phyloP scores from a whole-genome alignment of 2,113 vertebrate genomes.

The Sakesphorus luctuosus region DNA sequence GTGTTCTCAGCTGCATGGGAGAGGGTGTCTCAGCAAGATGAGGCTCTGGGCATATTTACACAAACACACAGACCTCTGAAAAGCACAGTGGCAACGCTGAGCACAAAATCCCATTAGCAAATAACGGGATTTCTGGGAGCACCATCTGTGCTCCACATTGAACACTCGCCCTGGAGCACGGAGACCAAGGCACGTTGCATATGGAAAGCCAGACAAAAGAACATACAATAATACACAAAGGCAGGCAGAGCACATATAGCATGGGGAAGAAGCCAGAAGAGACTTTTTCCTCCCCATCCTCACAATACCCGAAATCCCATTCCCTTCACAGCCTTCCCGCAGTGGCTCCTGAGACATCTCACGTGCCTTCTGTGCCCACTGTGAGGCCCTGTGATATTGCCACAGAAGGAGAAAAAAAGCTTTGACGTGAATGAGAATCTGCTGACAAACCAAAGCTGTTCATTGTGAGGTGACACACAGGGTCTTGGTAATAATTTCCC shows the following conservation, averaged over 20 bases:
- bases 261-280: background rate
- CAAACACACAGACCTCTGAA: background rate
- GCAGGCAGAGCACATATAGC: background rate
- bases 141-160: slow-evolving; percentile 67
- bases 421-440: background rate
- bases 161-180: background rate
- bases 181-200: background rate
- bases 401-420: background rate
- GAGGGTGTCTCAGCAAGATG: background rate
- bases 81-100: slow-evolving; percentile 3
- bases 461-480: background rate
- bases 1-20: background rate
- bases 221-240: slow-evolving; percentile 37
- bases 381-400: background rate
- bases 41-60: slow-evolving; percentile 15
- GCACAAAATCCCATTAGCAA: slow-evolving; percentile 67
- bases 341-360: background rate
- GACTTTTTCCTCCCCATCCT: slow-evolving; percentile 9
- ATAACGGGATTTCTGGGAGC: slow-evolving; percentile 52
- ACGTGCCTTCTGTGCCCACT: background rate
- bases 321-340: background rate
- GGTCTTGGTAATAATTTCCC: background rate
- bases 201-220: slow-evolving; percentile 45
- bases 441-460: background rate
- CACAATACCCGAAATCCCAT: background rate